A percentile compares a stretch with the other conserved stretches of the same genome.
phyloP scores from a whole-genome alignment of 2,113 vertebrate species.

The Scopus umbretta region DNA sequence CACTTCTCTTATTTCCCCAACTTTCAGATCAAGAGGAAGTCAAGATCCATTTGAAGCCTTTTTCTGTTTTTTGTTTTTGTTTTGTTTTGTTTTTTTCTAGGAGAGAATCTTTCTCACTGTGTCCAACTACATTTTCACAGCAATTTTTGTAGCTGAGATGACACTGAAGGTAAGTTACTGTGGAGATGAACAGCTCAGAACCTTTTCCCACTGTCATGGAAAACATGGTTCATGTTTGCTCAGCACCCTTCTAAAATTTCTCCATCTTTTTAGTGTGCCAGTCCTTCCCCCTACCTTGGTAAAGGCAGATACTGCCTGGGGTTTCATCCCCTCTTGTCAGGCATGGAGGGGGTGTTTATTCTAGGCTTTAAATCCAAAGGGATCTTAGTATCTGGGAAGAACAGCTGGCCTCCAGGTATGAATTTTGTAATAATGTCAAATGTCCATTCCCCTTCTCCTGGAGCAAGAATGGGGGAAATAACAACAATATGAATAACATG shows the following conservation, averaged over 20 bases:
- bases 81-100: constrained; percentile 57
- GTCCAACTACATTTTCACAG: constrained; percentile 97
- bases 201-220: not conserved
- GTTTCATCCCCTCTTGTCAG: not conserved
- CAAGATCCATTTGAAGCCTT: not conserved
- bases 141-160: constrained; percentile 97
- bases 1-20: not conserved
- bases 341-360: not conserved
- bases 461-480: not conserved
- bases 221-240: not conserved
- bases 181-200: not conserved
- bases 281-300: not conserved
- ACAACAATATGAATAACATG: not conserved
- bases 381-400: not conserved
- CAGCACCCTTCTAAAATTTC: not conserved
- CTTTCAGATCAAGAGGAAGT: not conserved
- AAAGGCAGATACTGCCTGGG: not conserved
- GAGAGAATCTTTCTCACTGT: constrained; percentile 93
- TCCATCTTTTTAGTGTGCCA: not conserved
- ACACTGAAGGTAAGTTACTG: constrained; percentile 85
- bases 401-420: not conserved
- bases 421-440: not conserved
- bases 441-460: not conserved
- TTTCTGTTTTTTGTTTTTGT: not conserved
- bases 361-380: not conserved